Conservation (phyloP, 2,113 vertebrate species). For the Chionomys nivalis region DNA sequence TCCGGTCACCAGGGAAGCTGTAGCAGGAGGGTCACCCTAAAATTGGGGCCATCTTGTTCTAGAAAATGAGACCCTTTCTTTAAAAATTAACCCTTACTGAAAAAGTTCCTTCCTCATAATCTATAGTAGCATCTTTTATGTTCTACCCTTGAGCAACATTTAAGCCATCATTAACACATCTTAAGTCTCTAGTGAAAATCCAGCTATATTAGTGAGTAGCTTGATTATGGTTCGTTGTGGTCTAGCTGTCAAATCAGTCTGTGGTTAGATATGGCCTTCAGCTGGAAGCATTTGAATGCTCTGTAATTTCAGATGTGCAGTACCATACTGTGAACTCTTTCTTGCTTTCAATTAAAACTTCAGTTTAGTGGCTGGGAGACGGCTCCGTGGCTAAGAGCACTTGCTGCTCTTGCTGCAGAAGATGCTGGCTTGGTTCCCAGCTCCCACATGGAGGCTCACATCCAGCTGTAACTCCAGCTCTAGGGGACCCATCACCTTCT, state of each 20-base stretch:
- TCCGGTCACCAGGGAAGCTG: not conserved
- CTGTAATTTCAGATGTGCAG: constrained; percentile 42
- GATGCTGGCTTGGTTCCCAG: not conserved
- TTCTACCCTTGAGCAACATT: not conserved
- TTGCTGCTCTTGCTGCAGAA: not conserved
- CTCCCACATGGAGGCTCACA: not conserved
- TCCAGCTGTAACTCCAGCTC: not conserved
- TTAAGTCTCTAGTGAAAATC: constrained; percentile 42
- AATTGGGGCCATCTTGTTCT: not conserved
- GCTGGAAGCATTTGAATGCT: constrained; percentile 13
- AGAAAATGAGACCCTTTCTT: not conserved
- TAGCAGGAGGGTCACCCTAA: not conserved
- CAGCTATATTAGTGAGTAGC: constrained; percentile 12
- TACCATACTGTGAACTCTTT: constrained; percentile 34
- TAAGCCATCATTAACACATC: constrained; percentile 51
- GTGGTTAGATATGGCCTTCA: constrained; percentile 13
- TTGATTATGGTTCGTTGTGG: constrained; percentile 32
- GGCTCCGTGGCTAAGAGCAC: not conserved
- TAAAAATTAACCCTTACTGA: not conserved
- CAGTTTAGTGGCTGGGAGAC: not conserved
- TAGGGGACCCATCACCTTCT: not conserved
- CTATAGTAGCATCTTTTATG: not conserved
- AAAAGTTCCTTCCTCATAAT: constrained; percentile 41
- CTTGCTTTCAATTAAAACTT: constrained; percentile 14
- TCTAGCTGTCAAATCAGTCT: constrained; percentile 18